Conservation (phyloP, 2,888 invertebrate species). For the Emmelina monodactyla region DNA sequence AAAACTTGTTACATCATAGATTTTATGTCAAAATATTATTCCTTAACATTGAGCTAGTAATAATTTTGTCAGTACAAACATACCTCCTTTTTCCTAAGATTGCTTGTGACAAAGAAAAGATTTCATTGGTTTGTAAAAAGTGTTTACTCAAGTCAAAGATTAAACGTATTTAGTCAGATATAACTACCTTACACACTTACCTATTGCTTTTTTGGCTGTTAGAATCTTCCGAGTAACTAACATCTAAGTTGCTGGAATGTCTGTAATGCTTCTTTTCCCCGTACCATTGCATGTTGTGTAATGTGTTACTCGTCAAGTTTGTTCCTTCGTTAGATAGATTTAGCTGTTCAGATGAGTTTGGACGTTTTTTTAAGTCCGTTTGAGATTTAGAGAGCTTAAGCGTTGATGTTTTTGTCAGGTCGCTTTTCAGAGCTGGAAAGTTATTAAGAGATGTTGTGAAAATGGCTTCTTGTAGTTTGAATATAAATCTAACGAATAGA, state of each 20-base stretch:
- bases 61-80: too few relatives aligned
- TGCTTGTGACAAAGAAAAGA: too few relatives aligned
- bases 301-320: constrained; percentile 46
- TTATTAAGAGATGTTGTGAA: neutral
- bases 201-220: constrained; percentile 72
- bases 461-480: too few relatives aligned
- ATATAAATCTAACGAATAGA: too few relatives aligned
- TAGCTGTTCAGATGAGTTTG: constrained; percentile 50
- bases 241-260: constrained; percentile 54
- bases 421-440: constrained; percentile 39
- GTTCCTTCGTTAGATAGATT: constrained; percentile 40
- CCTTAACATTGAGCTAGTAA: too few relatives aligned
- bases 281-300: constrained; percentile 47
- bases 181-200: too few relatives aligned
- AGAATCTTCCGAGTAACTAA: constrained; percentile 72
- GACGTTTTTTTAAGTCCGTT: constrained; percentile 67
- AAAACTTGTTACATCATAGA: too few relatives aligned
- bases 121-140: neutral
- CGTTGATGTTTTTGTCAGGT: constrained; percentile 40
- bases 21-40: too few relatives aligned
- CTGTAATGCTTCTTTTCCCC: constrained; percentile 34
- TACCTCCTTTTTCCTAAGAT: too few relatives aligned
- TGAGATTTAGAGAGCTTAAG: constrained; percentile 48
- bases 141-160: neutral
- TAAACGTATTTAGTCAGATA: neutral